Conservation (phyloP, 2,797 vertebrate genomes). For the Myoxocephalus aenaeus region DNA sequence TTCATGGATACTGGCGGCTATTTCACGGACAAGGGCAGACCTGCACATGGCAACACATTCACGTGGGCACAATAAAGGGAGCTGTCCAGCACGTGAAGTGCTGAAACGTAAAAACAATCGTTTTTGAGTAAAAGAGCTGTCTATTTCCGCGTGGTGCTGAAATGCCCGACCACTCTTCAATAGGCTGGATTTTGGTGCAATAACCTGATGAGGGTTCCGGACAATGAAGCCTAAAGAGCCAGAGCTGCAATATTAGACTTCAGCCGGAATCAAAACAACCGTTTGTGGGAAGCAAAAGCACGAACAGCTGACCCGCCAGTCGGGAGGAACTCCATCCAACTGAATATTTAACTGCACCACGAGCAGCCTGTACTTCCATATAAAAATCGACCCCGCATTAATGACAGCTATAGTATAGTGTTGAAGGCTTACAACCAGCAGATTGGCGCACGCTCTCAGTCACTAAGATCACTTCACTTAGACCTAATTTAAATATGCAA, state of each 20-base stretch:
- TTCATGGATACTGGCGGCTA: background rate
- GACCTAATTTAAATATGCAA: background rate
- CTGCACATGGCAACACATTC: background rate
- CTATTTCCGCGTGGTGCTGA: conserved; percentile 54
- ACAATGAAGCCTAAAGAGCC: background rate
- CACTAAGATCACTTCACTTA: background rate
- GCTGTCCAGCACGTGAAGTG: conserved; percentile 47
- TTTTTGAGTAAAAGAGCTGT: conserved; percentile 38
- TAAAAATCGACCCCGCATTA: background rate
- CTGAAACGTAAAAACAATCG: conserved; percentile 49
- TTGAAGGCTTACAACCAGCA: background rate
- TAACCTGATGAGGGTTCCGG: background rate
- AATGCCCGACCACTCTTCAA: background rate
- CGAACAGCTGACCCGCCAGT: background rate
- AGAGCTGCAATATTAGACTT: background rate
- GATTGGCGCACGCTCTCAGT: background rate
- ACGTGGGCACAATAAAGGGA: conserved; percentile 17
- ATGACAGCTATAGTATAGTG: background rate
- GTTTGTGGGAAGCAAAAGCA: background rate
- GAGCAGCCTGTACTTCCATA: conserved; percentile 5
- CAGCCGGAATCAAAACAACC: background rate
- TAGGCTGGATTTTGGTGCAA: conserved; percentile 2
- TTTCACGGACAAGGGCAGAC: conserved; percentile 3
- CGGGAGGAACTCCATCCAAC: background rate
- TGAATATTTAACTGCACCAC: conserved; percentile 13